A percentile compares a stretch with the other conserved stretches of the same genome.
These are phyloP conservation scores for Polypterus senegalus DNA, from an alignment of 2,113 vertebrate species.

Conservation along the genomic window DNA sequence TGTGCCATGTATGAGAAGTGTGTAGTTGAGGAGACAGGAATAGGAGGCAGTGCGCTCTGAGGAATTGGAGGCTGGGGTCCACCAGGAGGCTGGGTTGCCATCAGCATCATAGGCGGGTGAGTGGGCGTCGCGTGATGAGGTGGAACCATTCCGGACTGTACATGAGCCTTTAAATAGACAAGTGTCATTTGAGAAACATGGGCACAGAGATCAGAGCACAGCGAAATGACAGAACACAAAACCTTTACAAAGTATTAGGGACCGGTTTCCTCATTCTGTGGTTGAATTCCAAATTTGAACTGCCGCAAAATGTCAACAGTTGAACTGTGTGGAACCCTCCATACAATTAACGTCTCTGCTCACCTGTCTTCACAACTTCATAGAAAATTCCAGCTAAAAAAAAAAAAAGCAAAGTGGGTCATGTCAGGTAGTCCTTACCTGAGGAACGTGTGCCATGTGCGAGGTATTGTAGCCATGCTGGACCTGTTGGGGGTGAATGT, in stretches of 20 bases:
- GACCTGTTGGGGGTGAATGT: constrained; percentile 90
- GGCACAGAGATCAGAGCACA: too few species aligned
- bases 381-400: too few species aligned
- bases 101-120: constrained; percentile 95
- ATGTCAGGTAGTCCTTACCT: constrained; percentile 54
- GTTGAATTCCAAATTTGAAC: too few species aligned
- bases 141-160: constrained; percentile 93
- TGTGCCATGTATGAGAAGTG: constrained; percentile 75
- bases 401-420: background rate
- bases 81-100: constrained; percentile 87
- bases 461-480: constrained; percentile 88
- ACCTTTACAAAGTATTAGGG: too few species aligned
- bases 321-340: too few species aligned
- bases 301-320: too few species aligned
- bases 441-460: constrained; percentile 93
- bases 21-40: constrained; percentile 78
- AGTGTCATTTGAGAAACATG: too few species aligned
- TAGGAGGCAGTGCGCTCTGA: constrained; percentile 89
- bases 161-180: constrained; percentile 71
- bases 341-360: too few species aligned
- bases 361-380: too few species aligned
- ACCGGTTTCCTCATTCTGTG: too few species aligned
- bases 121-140: constrained; percentile 74
- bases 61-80: constrained; percentile 82
- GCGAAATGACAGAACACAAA: too few species aligned